phyloP scores from a whole-genome alignment of 2,888 invertebrate species.

The Rhagophthalmus giganteus region DNA sequence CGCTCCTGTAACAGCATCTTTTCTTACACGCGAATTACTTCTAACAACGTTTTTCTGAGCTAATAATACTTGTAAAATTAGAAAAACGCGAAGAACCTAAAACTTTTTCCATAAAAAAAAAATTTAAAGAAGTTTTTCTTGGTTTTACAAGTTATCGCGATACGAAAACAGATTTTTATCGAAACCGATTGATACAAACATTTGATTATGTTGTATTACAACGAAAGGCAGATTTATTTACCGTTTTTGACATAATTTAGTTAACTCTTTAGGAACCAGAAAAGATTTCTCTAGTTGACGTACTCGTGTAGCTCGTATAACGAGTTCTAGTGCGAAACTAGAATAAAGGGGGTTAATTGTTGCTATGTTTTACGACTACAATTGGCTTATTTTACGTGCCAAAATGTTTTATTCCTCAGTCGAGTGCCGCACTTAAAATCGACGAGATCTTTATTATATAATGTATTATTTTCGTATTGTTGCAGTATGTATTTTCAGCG shows the following conservation, averaged over 20 bases:
- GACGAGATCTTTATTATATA: slow-evolving; percentile 7
- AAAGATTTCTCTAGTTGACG: slow-evolving; percentile 1
- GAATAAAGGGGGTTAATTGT: slow-evolving; percentile 26
- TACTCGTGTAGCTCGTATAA: slow-evolving; percentile 9
- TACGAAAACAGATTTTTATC: slow-evolving; percentile 7
- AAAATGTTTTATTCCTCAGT: slow-evolving; percentile 13
- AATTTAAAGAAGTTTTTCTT: no score
- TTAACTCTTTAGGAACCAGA: no score
- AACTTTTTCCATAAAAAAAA: no score
- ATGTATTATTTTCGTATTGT: slow-evolving; percentile 15
- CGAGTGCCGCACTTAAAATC: slow-evolving; percentile 9
- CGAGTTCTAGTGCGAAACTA: slow-evolving; percentile 20
- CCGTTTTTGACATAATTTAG: not conserved
- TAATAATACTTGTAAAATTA: no score
- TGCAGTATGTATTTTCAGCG: slow-evolving; percentile 44
- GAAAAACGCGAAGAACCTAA: no score
- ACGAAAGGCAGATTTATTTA: not conserved
- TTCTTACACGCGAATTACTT: not conserved
- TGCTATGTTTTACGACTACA: slow-evolving; percentile 9
- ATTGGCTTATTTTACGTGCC: slow-evolving; percentile 11
- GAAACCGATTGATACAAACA: slow-evolving; percentile 1
- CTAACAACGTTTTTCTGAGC: no score
- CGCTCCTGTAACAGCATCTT: not conserved
- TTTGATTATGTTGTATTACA: not conserved
- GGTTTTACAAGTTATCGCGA: slow-evolving; percentile 1